A percentile compares a stretch with the other conserved stretches of the same genome.
These are phyloP conservation scores for Toxotes jaculatrix DNA, from an alignment of 2,113 vertebrate species.

Conservation along the genomic window DNA sequence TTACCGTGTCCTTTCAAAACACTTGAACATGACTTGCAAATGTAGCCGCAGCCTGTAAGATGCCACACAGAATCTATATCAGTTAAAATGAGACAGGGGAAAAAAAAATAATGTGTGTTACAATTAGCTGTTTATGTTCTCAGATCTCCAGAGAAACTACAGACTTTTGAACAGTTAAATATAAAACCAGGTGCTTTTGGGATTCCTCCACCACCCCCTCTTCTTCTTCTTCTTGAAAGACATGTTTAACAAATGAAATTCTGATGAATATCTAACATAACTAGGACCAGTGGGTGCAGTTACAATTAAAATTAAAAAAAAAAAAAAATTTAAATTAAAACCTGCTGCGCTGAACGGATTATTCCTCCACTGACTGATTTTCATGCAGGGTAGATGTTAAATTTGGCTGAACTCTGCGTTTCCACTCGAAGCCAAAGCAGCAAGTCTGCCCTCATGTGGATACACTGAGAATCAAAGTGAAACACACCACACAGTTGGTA, in stretches of 20 bases:
- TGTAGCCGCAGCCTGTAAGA: neutral
- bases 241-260: neutral
- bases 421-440: slow-evolving; percentile 29
- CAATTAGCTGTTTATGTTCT: neutral
- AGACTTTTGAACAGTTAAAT: neutral
- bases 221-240: no score
- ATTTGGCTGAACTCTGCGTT: slow-evolving; percentile 46
- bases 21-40: slow-evolving; percentile 36
- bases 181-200: neutral
- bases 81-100: neutral
- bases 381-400: slow-evolving; percentile 31
- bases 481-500: slow-evolving; percentile 50
- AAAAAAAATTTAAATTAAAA: neutral
- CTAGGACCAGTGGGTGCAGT: neutral
- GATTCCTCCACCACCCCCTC: no score
- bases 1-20: neutral
- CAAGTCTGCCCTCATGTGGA: slow-evolving; percentile 83
- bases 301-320: neutral
- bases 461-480: slow-evolving; percentile 44
- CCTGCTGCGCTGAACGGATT: slow-evolving; percentile 1
- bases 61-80: neutral
- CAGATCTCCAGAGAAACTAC: neutral
- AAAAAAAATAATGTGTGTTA: neutral
- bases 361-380: slow-evolving; percentile 21
- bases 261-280: neutral